phyloP scores from a whole-genome alignment of 2,113 vertebrate genomes.

The Calcarius ornatus region DNA sequence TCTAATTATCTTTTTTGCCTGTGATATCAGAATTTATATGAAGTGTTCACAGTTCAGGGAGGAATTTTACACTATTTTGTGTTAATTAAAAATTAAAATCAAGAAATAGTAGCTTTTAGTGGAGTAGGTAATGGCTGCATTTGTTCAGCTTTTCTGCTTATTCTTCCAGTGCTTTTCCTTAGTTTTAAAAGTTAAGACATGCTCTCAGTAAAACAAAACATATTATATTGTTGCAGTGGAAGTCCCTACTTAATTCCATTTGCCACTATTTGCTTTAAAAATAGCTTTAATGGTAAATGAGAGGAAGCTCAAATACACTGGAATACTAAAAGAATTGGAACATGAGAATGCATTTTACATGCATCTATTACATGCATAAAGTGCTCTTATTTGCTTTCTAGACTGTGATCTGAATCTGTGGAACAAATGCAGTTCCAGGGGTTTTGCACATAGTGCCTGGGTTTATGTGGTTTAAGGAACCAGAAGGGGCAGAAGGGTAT shows the following conservation, averaged over 20 bases:
- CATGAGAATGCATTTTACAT: background rate
- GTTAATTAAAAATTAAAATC: background rate
- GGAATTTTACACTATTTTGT: background rate
- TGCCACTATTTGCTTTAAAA: background rate
- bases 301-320: background rate
- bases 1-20: background rate
- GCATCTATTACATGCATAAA: background rate
- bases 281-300: background rate
- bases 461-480: background rate
- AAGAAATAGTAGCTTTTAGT: background rate
- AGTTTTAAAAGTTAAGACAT: background rate
- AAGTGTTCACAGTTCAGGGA: background rate
- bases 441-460: background rate
- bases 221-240: background rate
- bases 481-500: background rate
- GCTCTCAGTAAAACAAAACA: background rate
- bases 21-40: background rate
- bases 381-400: background rate
- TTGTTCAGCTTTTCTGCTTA: background rate
- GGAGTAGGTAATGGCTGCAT: background rate
- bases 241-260: background rate
- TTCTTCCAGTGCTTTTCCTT: background rate
- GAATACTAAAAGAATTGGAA: background rate
- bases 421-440: background rate
- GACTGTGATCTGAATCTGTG: background rate